Conservation (phyloP, 2,113 vertebrate species). For the Budorcas taxicolor region DNA sequence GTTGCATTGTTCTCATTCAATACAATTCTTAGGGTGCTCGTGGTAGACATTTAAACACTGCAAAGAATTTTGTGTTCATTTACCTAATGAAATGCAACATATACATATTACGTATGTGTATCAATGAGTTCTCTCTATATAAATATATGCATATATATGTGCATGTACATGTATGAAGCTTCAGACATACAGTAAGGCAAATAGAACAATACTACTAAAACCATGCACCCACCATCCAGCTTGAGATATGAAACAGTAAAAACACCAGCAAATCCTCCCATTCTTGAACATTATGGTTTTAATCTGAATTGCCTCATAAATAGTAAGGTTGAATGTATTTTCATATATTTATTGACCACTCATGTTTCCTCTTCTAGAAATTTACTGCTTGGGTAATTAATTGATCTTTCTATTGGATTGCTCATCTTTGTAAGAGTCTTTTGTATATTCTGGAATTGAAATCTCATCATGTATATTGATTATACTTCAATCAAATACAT, state of each 20-base stretch:
- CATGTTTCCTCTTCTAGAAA: background rate
- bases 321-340: background rate
- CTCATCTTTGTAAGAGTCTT: background rate
- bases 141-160: background rate
- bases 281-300: background rate
- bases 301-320: constrained; percentile 3
- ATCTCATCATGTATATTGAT: background rate
- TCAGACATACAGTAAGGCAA: background rate
- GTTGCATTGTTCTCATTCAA: background rate
- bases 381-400: background rate
- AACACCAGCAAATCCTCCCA: background rate
- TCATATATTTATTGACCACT: background rate
- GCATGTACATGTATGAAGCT: background rate
- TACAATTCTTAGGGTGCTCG: background rate
- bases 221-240: background rate
- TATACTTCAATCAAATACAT: background rate
- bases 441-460: background rate
- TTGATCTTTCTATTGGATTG: background rate
- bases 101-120: background rate
- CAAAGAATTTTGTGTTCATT: background rate
- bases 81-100: constrained; percentile 11
- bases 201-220: background rate
- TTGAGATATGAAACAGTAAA: background rate
- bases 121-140: background rate
- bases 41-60: background rate